Conservation (phyloP, 2,888 invertebrate genomes). For the Oscheius sp. region DNA sequence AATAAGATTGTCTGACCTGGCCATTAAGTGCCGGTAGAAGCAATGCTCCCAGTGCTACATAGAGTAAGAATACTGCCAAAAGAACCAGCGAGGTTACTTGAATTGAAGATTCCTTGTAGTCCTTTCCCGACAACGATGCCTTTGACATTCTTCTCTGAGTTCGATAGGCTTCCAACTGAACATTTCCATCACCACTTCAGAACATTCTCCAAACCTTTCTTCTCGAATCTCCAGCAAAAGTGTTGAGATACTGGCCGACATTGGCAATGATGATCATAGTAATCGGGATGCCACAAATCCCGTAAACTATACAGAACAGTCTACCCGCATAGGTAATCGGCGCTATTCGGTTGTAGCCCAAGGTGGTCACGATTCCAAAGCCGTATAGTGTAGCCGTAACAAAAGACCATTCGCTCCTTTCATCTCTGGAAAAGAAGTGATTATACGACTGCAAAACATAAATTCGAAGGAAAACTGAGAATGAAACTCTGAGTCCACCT, state of each 20-base stretch:
- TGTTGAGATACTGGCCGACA: constrained; percentile 71
- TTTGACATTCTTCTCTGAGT: constrained; percentile 62
- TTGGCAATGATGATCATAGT: constrained; percentile 73
- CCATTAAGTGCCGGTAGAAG: constrained; percentile 71
- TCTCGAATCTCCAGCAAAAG: constrained; percentile 67
- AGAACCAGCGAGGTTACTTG: constrained; percentile 68
- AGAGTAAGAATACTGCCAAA: constrained; percentile 65
- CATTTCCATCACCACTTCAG: not conserved
- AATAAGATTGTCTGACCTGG: constrained; percentile 41
- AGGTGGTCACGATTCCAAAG: constrained; percentile 72
- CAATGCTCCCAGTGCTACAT: constrained; percentile 70
- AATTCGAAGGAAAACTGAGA: no score
- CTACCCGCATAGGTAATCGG: constrained; percentile 70
- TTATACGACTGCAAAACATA: no score
- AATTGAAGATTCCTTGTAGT: constrained; percentile 56
- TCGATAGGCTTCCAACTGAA: constrained; percentile 65
- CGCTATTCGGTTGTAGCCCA: constrained; percentile 72
- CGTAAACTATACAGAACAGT: constrained; percentile 71
- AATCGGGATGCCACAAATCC: constrained; percentile 70
- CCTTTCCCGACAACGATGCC: constrained; percentile 62
- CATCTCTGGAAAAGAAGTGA: constrained; percentile 44
- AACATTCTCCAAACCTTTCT: constrained; percentile 49
- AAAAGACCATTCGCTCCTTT: constrained; percentile 66
- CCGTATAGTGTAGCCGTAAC: constrained; percentile 72
- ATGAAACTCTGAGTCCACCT: constrained; percentile 22